A percentile compares a stretch with the other conserved stretches of the same genome.
Conservation (phyloP, 2,888 invertebrate genomes). For the Acronicta aceris region DNA sequence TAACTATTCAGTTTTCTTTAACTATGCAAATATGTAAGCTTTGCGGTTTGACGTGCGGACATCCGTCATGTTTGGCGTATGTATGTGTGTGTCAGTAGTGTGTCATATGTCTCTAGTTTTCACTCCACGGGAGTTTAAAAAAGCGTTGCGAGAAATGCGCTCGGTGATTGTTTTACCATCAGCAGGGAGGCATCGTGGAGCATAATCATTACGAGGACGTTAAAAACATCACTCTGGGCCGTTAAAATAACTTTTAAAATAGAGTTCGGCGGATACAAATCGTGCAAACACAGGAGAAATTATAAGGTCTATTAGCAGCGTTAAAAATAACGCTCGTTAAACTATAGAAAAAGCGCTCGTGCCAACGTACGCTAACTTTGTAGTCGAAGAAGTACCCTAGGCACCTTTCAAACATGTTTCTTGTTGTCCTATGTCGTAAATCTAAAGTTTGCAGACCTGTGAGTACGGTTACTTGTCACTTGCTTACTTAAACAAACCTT, state of each 20-base stretch:
- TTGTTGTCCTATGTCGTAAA: conserved; percentile 22
- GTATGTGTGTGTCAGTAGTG: conserved; percentile 14
- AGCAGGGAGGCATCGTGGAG: too few relatives aligned
- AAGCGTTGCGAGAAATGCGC: too few relatives aligned
- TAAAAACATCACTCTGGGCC: too few relatives aligned
- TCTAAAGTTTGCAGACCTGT: conserved; percentile 19
- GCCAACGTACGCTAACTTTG: conserved; percentile 17
- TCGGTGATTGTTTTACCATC: too few relatives aligned
- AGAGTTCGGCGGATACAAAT: too few relatives aligned
- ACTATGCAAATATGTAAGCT: conserved; percentile 66
- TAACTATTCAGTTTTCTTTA: conserved; percentile 76
- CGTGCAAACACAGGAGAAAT: too few relatives aligned
- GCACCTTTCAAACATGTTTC: background rate
- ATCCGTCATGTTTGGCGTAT: conserved; percentile 36
- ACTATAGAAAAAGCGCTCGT: too few relatives aligned
- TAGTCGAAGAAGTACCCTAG: conserved; percentile 11
- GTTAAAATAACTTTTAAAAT: too few relatives aligned
- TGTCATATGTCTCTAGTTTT: background rate
- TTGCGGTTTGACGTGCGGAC: conserved; percentile 59
- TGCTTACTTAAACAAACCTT: conserved; percentile 25
- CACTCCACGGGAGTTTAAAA: too few relatives aligned
- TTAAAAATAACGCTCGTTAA: too few relatives aligned
- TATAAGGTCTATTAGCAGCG: too few relatives aligned
- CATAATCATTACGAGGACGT: too few relatives aligned
- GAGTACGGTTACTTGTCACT: conserved; percentile 20